Percentiles rank a stretch among this genome's conserved stretches.
phyloP scores from a whole-genome alignment of 64 coral and sea anemone genomes.

The Actinia tenebrosa region DNA sequence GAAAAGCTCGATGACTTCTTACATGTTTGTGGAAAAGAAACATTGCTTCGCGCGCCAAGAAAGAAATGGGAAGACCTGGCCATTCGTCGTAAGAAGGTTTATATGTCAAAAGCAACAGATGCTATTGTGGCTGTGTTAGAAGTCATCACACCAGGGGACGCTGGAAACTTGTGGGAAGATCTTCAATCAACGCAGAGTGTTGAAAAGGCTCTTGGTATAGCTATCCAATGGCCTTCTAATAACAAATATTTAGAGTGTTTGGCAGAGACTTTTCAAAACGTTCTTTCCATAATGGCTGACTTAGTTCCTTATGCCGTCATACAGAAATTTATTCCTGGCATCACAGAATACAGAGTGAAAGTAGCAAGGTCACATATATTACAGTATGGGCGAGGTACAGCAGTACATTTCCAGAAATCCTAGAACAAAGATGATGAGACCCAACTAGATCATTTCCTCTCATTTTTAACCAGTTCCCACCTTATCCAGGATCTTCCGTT shows the following conservation, averaged over 20 bases:
- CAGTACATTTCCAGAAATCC: neutral
- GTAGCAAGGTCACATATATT: neutral
- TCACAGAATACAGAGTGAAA: neutral
- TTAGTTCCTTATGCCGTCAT: neutral
- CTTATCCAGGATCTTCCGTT: conserved; percentile 35
- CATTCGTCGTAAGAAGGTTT: neutral
- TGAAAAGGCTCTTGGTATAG: conserved; percentile 26
- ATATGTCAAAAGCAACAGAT: conserved; percentile 42
- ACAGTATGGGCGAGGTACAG: conserved; percentile 21
- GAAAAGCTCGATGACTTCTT: neutral
- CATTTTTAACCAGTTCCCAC: conserved; percentile 27
- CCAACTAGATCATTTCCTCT: conserved; percentile 21
- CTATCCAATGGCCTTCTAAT: no score
- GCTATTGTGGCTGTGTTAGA: conserved; percentile 50
- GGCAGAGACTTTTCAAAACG: no score
- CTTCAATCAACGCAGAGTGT: conserved; percentile 30
- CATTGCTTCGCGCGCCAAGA: neutral
- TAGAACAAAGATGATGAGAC: neutral
- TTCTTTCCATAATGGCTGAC: neutral
- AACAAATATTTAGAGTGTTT: no score
- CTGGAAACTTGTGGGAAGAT: conserved; percentile 38
- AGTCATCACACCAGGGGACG: conserved; percentile 40
- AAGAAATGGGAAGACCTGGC: conserved; percentile 15
- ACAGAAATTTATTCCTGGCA: neutral
- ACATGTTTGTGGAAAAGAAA: conserved; percentile 17